Base-by-base conservation (phyloP, 2,888 invertebrate species). In the Apodemia duryi region DNA sequence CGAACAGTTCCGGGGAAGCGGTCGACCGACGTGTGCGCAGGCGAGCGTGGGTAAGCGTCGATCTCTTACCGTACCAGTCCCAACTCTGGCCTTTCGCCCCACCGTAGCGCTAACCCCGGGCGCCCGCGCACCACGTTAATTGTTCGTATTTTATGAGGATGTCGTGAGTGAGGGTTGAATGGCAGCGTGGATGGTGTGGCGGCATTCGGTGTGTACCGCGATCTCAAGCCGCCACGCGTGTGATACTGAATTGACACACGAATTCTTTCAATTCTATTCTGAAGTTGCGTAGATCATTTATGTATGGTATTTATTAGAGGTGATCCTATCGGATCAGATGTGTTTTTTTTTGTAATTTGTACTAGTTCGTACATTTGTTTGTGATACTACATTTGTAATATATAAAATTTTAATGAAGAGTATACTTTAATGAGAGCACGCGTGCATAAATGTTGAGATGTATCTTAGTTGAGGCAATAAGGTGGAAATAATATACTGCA, bases 361-460 rank as follows among this genome's bases (percentile, higher is more conserved):
- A 90, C 91, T 89, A 88, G 90, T 88, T 90, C 83, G 91, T 92
- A 92, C 91, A 90, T 91, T 92, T 91, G 88, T 92, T 92, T 92
- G 92, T 92, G 92, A 92, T 92, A 92, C 91, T 92, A 92, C 92
- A 88, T 90, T 90, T 91, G 90, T 91, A 91, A 91, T 91, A 86
- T 88, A 88, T 88, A 88, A 88, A 90, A 83, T 84, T 85, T 83
- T 83, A 88, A 85, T 81, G 85, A 85, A 77, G 82, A 81, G 84
- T 86, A 89, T 89, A 88, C 84, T 88, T 87, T 86, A 86, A 86
- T 86, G 84, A 84, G 82, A 84, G 83, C 82, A 84, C 80, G 85
- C 80, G 83, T 80, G 84, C 85, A 85, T 60, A 83, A 78, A 79
- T 79, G 81, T 77, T 78, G 78, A 80, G 78, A 79, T 79, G 72